Evolutionary conservation across 2,888 invertebrate genomes (phyloP), one percentile per base, ranked within the genome.

Genomic region (Drosophila silvestris): DNA sequence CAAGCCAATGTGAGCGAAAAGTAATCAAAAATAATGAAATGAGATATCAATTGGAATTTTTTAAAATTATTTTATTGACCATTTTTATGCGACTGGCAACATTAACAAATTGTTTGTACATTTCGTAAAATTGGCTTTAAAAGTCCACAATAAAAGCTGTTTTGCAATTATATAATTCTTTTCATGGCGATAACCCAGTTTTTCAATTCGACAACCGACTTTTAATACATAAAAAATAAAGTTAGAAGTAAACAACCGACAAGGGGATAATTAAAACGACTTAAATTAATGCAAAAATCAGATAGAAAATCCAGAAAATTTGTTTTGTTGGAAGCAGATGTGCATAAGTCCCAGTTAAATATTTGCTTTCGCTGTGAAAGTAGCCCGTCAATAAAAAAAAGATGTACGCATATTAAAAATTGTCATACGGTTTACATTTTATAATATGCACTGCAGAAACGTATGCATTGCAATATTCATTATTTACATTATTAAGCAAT

Each of bases 21-120:
- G 53, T 81, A 77, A 81, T 78, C 47, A 58, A 68, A 68, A 71
- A 61, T 72, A 71, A 77, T 67, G 63, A 67, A 70, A 80, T 70
- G 70, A 33, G 35, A 75, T 74, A 74, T 79, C 50, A 41, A 54
- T 65, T 56, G 51, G 10, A 35, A 26, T 22, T 19, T 33, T 54
- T 16, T 32, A 28, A 28, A 28, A 28, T 47, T 56, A 33, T 12
- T 26, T 54, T 22, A 32, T 53, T 14, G n/a, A 47, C n/a, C 4
- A 19, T 39, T 51, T 39, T 67, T 52, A 37, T 54, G 56, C 30
- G 7, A 30, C 22, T 41, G 56, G 10, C 22, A 26, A 56, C 47
- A 54, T 70, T 60, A 70, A 65, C 33, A 70, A 74, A 51, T 74
- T 50, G 30, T 30, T 53, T 19, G 30, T 26, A 30, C 22, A 50